Evolutionary conservation across 1,140 invertebrate genomes (phyloP).

Genomic region (Cheumatopsyche charites): DNA sequence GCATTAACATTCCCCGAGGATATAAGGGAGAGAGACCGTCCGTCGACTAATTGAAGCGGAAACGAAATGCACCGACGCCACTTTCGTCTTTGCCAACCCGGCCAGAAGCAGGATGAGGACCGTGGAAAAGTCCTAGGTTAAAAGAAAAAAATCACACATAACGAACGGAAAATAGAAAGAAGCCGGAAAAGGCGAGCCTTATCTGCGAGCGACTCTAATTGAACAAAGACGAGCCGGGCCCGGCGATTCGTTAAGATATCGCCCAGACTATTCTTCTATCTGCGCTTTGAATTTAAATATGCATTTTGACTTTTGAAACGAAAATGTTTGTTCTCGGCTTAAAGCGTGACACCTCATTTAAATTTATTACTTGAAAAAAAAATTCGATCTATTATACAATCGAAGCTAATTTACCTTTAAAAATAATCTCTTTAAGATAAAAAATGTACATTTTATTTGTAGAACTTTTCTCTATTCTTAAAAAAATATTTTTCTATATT

Average conservation of each 20-base stretch:
- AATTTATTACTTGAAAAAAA: no score
- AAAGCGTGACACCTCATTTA: no score
- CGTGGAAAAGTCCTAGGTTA: no score
- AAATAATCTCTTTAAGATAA: no score
- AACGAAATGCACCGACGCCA: constrained; percentile 14
- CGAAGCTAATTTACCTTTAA: no score
- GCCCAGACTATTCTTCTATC: background rate
- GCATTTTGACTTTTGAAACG: background rate
- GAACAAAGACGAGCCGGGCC: constrained; percentile 8
- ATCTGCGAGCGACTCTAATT: constrained; percentile 9
- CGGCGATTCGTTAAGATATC: constrained; percentile 4
- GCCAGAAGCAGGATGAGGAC: background rate
- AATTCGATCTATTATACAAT: no score
- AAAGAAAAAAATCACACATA: no score
- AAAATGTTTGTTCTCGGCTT: background rate
- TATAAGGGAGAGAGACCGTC: background rate
- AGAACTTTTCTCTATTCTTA: no score
- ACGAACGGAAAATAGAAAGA: background rate
- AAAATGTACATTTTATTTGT: no score
- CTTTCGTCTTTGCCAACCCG: background rate
- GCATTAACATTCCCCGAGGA: constrained; percentile 27
- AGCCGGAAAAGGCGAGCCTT: background rate
- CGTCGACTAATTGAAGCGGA: constrained; percentile 30
- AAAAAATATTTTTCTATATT: no score
- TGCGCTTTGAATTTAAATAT: constrained; percentile 8